These are phyloP conservation scores for Tenebrosternarchus preto DNA, from an alignment of 2,113 vertebrate species.

Conservation along the genomic window DNA sequence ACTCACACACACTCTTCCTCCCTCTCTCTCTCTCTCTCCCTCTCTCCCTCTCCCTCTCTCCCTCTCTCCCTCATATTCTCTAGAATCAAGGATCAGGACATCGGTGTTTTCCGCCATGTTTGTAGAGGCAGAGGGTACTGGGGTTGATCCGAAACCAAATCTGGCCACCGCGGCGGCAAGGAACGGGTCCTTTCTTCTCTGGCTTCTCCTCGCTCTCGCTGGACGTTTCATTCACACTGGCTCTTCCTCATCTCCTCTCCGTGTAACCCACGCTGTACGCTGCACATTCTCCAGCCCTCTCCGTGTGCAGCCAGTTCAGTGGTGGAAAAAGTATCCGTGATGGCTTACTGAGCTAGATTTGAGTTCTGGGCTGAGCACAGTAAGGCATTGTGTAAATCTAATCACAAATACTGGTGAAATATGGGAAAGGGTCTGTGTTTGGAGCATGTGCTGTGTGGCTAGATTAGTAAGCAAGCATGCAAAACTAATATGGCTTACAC, in stretches of 20 bases:
- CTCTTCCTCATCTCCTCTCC: conserved; percentile 8
- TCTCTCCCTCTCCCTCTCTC: no score
- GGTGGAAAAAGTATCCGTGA: conserved; percentile 35
- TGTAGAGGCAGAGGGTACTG: conserved; percentile 29
- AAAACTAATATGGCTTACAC: not conserved
- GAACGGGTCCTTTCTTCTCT: not conserved
- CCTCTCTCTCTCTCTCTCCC: no score
- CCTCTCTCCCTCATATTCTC: conserved; percentile 34
- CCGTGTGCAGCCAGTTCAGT: conserved; percentile 1
- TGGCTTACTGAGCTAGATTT: conserved; percentile 16
- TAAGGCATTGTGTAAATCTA: conserved; percentile 7
- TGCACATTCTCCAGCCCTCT: not conserved
- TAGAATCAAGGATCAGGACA: conserved; percentile 40
- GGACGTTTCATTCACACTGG: not conserved
- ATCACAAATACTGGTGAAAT: conserved; percentile 14
- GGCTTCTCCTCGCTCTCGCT: not conserved
- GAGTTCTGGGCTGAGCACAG: conserved; percentile 1
- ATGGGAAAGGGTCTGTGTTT: not conserved
- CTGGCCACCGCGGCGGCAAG: conserved; percentile 3
- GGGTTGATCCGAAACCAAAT: conserved; percentile 35
- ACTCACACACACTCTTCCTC: no score
- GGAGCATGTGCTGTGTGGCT: not conserved
- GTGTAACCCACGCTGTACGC: not conserved
- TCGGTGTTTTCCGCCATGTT: conserved; percentile 29
- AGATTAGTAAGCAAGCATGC: not conserved